Evolutionary conservation across 2,888 invertebrate genomes (phyloP).

Genomic region (Scrobipalpa atriplicella): DNA sequence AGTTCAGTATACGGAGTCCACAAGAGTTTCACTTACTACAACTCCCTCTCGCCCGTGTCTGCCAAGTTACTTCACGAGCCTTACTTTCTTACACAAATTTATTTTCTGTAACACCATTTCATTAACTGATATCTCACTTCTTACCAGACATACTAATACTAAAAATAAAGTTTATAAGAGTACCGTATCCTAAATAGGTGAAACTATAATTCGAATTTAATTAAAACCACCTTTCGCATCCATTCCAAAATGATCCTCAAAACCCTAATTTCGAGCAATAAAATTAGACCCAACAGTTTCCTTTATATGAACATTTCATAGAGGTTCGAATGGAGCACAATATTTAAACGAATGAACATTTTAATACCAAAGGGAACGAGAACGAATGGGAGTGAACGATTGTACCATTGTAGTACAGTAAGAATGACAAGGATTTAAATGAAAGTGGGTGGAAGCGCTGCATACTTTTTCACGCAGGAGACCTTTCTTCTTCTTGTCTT

Average conservation of each 20-base stretch:
- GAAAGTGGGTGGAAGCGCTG: no score
- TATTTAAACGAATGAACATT: constrained; percentile 22
- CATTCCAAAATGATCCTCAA: not conserved
- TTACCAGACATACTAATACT: not conserved
- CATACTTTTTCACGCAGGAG: no score
- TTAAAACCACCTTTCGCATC: not conserved
- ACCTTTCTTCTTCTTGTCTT: no score
- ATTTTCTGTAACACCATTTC: no score
- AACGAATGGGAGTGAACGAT: constrained; percentile 16
- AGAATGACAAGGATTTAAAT: no score
- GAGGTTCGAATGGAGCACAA: not conserved
- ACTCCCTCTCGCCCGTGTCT: no score
- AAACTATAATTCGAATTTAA: not conserved
- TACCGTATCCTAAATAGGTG: not conserved
- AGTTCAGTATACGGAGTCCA: no score
- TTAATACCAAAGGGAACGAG: constrained; percentile 16
- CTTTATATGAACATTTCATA: not conserved
- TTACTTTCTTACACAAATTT: no score
- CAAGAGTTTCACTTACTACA: no score
- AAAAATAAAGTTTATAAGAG: not conserved
- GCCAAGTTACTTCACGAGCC: no score
- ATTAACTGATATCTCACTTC: no score
- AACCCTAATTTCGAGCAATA: not conserved
- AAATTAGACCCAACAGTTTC: constrained; percentile 14
- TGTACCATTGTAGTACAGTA: not conserved